Conservation (phyloP, 2,797 vertebrate species). For the Diglossa cyanea region DNA sequence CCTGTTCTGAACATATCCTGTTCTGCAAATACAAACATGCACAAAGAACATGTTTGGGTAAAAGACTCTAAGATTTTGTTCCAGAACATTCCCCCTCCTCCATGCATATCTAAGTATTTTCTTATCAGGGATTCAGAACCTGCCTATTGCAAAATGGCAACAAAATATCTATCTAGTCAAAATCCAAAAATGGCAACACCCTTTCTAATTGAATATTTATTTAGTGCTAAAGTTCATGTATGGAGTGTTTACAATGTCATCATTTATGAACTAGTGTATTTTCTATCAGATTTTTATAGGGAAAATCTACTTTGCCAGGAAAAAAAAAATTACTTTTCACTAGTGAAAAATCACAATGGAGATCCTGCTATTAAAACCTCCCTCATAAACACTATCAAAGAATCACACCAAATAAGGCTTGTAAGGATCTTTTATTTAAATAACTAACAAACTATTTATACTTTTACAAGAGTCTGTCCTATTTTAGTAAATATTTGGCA, state of each 20-base stretch:
- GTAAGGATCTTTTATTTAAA: conserved; percentile 78
- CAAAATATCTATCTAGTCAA: neutral
- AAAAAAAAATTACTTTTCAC: conserved; percentile 28
- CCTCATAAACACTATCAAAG: conserved; percentile 72
- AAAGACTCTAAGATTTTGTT: neutral
- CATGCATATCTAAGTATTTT: neutral
- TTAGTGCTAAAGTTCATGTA: neutral
- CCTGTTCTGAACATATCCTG: neutral
- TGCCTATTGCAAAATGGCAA: neutral
- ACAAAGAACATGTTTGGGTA: neutral
- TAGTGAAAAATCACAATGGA: conserved; percentile 72
- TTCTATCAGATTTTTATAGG: conserved; percentile 53
- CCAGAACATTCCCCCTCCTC: neutral
- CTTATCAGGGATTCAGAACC: neutral
- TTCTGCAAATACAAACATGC: neutral
- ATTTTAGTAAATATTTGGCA: conserved; percentile 83
- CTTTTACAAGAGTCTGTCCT: conserved; percentile 79
- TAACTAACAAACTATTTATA: conserved; percentile 83
- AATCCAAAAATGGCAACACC: neutral
- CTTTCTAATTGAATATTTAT: conserved; percentile 14
- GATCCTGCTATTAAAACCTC: conserved; percentile 65
- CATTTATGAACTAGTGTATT: conserved; percentile 30
- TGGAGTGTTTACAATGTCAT: conserved; percentile 1
- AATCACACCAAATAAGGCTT: conserved; percentile 79
- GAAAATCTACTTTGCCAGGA: conserved; percentile 44